Percentiles rank a stretch among this genome's conserved stretches.
Evolutionary conservation across 2,797 vertebrate species (phyloP).

Genomic region (Pteronotus mesoamericanus): DNA sequence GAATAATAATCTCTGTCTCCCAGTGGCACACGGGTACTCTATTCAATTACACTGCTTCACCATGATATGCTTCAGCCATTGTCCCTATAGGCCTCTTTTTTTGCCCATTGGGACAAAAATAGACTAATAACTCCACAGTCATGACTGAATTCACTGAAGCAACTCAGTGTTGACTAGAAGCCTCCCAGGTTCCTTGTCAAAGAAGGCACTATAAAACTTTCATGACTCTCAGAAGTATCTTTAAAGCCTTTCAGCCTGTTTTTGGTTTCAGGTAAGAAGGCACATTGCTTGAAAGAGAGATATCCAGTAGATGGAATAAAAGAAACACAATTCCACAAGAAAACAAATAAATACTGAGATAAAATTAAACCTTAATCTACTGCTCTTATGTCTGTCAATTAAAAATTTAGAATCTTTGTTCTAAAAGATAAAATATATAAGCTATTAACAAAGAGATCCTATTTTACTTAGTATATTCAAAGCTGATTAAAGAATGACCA

Average conservation of each 20-base stretch:
- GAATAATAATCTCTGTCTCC: neutral
- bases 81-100: too few relatives aligned
- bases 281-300: neutral
- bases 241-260: neutral
- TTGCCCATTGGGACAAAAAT: neutral
- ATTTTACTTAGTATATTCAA: neutral
- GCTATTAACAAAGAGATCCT: neutral
- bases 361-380: neutral
- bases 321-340: neutral
- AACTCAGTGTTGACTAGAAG: neutral
- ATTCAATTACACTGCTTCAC: neutral
- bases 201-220: neutral
- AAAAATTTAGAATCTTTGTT: neutral
- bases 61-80: neutral
- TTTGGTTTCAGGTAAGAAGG: neutral
- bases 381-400: neutral
- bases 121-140: neutral
- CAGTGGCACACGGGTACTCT: neutral
- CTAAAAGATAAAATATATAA: conserved; percentile 15
- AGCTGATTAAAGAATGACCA: neutral
- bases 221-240: neutral
- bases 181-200: neutral
- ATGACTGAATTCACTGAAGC: neutral
- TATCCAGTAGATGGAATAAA: neutral
- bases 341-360: neutral